Base-by-base conservation (phyloP, 2,113 vertebrate genomes). In the Rousettus leschenaultii region DNA sequence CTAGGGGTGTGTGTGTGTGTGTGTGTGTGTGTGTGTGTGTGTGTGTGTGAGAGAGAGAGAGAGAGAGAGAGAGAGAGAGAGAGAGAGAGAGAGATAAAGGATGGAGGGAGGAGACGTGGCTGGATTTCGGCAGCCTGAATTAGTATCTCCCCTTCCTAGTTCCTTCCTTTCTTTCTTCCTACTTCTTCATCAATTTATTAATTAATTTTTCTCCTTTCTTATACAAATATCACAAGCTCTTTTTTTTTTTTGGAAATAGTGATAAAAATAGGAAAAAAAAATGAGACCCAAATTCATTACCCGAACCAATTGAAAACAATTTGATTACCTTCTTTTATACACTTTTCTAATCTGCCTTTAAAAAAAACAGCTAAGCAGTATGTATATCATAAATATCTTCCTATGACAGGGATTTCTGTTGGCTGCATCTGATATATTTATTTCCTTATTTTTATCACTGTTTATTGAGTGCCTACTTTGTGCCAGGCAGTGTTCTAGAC, bases 171-270 rank as follows among this genome's bases (percentile, higher is more conserved):
- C 28, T 35, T 75, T 33, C 48, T 71, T 79, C 68, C 28, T 14
- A 48, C 43, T 68, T 38, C 18, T 78, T 75, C 26, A 77, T 5
- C 15, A 65, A 3, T 66, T 57, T 84, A 68, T 68, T 89, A 51
- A 33, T 66, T 91, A 93, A 19, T 57, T 87, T 79, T 40, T 70
- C 33, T 91, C 43, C 88, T 89, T 91, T 95, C 63, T 70, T 21
- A 86, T 19, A 18, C 55, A 68, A 91, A 53, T 70, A 57, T 15
- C 15, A 16, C 6, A 51, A n/a, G n/a, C 5, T 66, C 48, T 74
- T 93, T 15, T 51, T 51, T 51, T 16, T 95, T 38, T 43, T 21
- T 1, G 3, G 30, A 61, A 57, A 89, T 63, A 73, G 1, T 74
- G 82, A 75, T 59, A 74, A 16, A 59, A 87, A 48, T 16, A 43